Evolutionary conservation across 1,140 invertebrate species (phyloP).

Genomic region (Euschistus heros): DNA sequence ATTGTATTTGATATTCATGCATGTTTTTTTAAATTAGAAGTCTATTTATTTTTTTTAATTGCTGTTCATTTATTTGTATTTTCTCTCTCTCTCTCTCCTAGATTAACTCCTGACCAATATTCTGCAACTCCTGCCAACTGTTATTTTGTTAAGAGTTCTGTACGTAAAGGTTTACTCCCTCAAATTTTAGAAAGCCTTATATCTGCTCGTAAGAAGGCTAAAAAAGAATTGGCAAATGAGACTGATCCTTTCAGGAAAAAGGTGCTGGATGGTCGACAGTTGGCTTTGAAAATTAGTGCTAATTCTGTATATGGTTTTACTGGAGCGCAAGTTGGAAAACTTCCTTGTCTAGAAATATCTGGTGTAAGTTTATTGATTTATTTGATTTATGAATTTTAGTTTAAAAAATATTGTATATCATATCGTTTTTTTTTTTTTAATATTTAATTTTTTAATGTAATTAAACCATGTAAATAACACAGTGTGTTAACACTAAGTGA

Average conservation of each 20-base stretch:
- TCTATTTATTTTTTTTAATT: constrained; percentile 8
- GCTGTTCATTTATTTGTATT: constrained; percentile 12
- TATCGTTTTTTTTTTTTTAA: background rate
- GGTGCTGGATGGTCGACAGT: constrained; percentile 90
- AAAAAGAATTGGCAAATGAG: constrained; percentile 82
- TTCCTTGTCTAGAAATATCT: constrained; percentile 98
- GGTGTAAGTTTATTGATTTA: constrained; percentile 43
- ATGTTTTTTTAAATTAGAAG: background rate
- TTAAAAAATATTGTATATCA: background rate
- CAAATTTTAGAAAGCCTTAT: constrained; percentile 93
- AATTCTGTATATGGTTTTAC: constrained; percentile 99
- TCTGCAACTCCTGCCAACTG: constrained; percentile 87
- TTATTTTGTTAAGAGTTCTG: constrained; percentile 75
- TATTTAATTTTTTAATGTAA: too few relatives aligned
- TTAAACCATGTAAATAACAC: too few relatives aligned
- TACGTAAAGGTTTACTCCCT: constrained; percentile 83
- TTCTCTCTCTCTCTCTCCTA: constrained; percentile 28
- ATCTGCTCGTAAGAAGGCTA: constrained; percentile 83
- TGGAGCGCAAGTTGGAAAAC: constrained; percentile 95
- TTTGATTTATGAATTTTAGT: background rate
- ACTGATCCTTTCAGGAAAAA: constrained; percentile 89
- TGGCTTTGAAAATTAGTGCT: constrained; percentile 96
- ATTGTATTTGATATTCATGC: too few relatives aligned
- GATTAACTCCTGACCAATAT: constrained; percentile 57
- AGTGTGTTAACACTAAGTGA: too few relatives aligned